Evolutionary conservation across 2,888 invertebrate genomes (phyloP).

Genomic region (Tortricodes alternella): DNA sequence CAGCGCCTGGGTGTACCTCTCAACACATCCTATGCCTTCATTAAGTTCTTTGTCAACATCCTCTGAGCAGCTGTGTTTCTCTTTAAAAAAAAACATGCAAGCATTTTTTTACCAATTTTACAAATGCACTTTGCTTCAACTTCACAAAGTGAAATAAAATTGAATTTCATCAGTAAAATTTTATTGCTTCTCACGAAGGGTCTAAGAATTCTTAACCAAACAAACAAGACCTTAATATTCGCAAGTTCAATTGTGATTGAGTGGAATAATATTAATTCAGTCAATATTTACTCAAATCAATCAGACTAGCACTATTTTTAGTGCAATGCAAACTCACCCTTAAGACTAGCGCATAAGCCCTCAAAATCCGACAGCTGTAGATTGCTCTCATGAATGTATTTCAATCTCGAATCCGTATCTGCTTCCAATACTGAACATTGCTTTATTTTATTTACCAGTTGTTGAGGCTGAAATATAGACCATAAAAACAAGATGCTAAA

Average conservation of each 20-base stretch:
- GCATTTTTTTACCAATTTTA: background rate
- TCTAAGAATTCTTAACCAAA: too few relatives aligned
- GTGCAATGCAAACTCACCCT: constrained; percentile 79
- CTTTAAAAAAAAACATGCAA: constrained; percentile 63
- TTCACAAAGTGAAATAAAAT: too few relatives aligned
- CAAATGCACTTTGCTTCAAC: too few relatives aligned
- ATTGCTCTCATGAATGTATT: constrained; percentile 85
- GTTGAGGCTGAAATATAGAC: constrained; percentile 86
- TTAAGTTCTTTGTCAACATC: constrained; percentile 95
- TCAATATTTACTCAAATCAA: too few relatives aligned
- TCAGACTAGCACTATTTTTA: too few relatives aligned
- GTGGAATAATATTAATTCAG: too few relatives aligned
- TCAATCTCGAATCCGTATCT: constrained; percentile 88
- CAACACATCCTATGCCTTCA: constrained; percentile 89
- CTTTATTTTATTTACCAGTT: constrained; percentile 88
- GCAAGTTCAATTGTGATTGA: too few relatives aligned
- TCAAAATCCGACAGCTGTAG: constrained; percentile 90
- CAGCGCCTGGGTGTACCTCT: constrained; percentile 90
- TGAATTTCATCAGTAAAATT: too few relatives aligned
- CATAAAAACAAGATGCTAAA: background rate
- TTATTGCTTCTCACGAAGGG: too few relatives aligned
- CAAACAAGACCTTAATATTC: too few relatives aligned
- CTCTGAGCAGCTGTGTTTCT: constrained; percentile 92
- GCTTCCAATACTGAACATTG: constrained; percentile 88
- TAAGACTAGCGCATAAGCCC: constrained; percentile 89